Evolutionary conservation across 2,113 vertebrate genomes (phyloP), one percentile per base, ranked within the genome.

Genomic region (Paratilapia polleni): DNA sequence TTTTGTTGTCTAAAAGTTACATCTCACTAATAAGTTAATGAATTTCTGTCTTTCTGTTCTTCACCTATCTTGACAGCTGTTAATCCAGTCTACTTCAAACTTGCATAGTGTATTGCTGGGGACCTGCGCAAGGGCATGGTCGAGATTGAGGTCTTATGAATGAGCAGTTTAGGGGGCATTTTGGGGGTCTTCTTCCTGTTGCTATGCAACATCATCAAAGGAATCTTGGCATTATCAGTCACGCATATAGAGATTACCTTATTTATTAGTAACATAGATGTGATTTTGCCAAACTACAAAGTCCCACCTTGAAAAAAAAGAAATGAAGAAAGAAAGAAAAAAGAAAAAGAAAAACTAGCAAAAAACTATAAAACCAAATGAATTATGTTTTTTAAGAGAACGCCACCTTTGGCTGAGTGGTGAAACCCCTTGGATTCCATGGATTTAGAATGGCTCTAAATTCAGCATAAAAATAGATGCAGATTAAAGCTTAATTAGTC

Each of bases 401-500:
- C 58, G 24, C 38, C 26, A 78, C 86, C 38, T 81, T 43, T 89
- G 79, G 66, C 73, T 73, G 38, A 87, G 47, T 2, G 63, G 73
- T 36, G n/a, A 88, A 88, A 80, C 17, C 15, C 58, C 54, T 62
- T 56, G 9, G 73, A 86, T 92, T 92, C 87, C 91, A 90, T 76
- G 17, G 78, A 86, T 88, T 82, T 63, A 64, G 60, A 57, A 75
- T 85, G 58, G 81, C 80, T 84, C 62, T 82, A 87, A 91, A 90
- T 89, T 61, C 43, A 66, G 74, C 88, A 88, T 91, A 86, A 15
- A 93, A 95, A 94, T 91, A 88, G 81, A 58, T 92, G 73, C 85
- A 92, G 88, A 93, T 94, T 93, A 93, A 85, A 83, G 77, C 78
- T 88, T 92, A 90, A 93, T 94, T 93, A 92, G 90, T 88, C 66